These are phyloP conservation scores for Emydocephalus ijimae DNA, from an alignment of 2,113 vertebrate species.

Conservation along the genomic window DNA sequence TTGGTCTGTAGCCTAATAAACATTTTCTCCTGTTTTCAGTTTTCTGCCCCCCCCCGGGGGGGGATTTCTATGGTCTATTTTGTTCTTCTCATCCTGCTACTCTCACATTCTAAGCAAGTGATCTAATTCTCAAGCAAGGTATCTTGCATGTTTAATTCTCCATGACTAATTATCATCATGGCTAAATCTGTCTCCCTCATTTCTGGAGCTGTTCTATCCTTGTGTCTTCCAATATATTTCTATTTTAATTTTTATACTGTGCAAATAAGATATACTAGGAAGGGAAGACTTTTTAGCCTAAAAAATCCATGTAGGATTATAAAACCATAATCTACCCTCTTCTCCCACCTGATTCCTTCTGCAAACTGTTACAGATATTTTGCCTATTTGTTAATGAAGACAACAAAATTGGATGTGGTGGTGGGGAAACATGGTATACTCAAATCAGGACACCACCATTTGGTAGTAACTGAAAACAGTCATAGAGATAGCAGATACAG, in stretches of 20 bases:
- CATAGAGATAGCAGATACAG: neutral
- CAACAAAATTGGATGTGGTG: neutral
- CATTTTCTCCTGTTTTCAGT: neutral
- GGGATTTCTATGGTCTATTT: neutral
- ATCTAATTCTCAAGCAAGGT: neutral
- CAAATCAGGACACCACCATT: neutral
- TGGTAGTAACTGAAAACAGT: neutral
- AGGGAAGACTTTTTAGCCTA: neutral
- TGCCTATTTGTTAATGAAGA: neutral
- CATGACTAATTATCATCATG: neutral
- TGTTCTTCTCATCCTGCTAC: neutral
- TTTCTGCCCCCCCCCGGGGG: neutral
- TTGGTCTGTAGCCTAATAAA: neutral
- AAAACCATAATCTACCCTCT: neutral
- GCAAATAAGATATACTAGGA: neutral
- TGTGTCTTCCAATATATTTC: neutral
- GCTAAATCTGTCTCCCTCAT: neutral
- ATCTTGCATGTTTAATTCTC: neutral
- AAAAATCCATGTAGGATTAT: neutral
- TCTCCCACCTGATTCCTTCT: neutral
- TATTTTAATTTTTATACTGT: neutral
- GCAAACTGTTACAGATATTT: neutral
- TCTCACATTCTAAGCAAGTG: neutral
- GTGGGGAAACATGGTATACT: neutral
- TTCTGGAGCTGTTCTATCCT: neutral